A percentile compares a stretch with the other conserved stretches of the same genome.
Evolutionary conservation across 2,888 invertebrate species (phyloP).

Genomic region (Fissipunctia ypsillon): DNA sequence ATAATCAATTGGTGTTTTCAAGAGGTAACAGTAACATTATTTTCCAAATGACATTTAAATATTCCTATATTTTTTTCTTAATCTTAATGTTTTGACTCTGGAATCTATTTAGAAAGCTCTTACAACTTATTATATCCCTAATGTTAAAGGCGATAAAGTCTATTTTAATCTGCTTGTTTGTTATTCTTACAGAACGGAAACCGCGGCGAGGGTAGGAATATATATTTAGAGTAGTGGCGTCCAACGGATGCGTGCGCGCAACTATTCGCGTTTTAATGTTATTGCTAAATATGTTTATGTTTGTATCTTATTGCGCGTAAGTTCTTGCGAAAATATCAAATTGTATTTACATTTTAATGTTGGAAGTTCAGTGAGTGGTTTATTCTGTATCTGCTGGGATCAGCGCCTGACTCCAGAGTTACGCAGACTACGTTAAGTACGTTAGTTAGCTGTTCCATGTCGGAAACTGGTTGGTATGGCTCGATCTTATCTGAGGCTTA

Average conservation of each 20-base stretch:
- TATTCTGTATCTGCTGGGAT: constrained; percentile 32
- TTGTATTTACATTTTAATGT: constrained; percentile 57
- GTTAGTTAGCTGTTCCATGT: constrained; percentile 11
- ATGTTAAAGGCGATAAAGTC: constrained; percentile 28
- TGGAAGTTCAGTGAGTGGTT: constrained; percentile 31
- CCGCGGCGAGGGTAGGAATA: constrained; percentile 65
- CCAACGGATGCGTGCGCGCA: constrained; percentile 66
- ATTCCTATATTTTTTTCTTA: constrained; percentile 60
- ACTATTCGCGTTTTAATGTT: constrained; percentile 67
- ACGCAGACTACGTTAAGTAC: neutral
- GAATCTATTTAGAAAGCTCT: constrained; percentile 53
- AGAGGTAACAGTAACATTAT: constrained; percentile 58
- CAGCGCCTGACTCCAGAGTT: neutral
- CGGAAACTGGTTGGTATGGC: constrained; percentile 1
- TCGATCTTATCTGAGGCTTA: constrained; percentile 20
- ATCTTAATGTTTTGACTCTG: constrained; percentile 56
- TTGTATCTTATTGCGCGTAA: constrained; percentile 56
- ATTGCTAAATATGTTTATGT: constrained; percentile 64
- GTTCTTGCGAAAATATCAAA: constrained; percentile 61
- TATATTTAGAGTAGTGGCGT: constrained; percentile 68
- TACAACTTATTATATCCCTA: constrained; percentile 24
- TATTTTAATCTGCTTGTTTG: constrained; percentile 48
- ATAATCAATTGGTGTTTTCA: constrained; percentile 28
- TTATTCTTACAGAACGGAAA: constrained; percentile 59
- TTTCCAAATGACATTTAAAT: constrained; percentile 63